These are phyloP conservation scores for Thalassaphorura encarpata DNA, from an alignment of 1,140 invertebrate genomes.

Conservation along the genomic window DNA sequence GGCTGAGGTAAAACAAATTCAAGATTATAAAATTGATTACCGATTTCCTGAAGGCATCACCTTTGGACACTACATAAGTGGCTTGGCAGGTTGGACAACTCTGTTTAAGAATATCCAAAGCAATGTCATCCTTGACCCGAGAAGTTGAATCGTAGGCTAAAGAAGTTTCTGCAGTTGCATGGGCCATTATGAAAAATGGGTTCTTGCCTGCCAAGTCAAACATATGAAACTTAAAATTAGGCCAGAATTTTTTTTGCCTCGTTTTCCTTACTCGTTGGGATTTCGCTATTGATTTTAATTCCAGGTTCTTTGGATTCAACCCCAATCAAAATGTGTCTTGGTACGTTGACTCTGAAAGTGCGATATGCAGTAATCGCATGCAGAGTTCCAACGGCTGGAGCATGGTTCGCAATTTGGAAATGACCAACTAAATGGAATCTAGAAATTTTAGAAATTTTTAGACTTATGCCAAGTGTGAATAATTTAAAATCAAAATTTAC, in stretches of 20 bases:
- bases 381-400: constrained; percentile 15
- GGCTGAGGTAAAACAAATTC: too few species aligned
- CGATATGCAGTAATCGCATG: constrained; percentile 2
- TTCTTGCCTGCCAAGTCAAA: constrained; percentile 6
- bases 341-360: constrained; percentile 6
- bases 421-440: constrained; percentile 18
- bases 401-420: constrained; percentile 20
- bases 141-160: constrained; percentile 9
- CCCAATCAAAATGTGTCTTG: neutral
- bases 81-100: constrained; percentile 19
- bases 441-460: neutral
- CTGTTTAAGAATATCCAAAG: constrained; percentile 4
- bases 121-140: constrained; percentile 2
- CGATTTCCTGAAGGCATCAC: constrained; percentile 15
- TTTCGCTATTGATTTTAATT: neutral
- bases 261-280: constrained; percentile 9
- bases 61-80: constrained; percentile 10
- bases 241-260: too few species aligned
- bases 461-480: too few species aligned
- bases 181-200: constrained; percentile 7
- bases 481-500: too few species aligned
- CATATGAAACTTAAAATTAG: neutral
- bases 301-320: constrained; percentile 8
- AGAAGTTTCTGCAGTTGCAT: constrained; percentile 18
- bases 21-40: constrained; percentile 11